These are phyloP conservation scores for Neosilurus mollespiculum DNA, from an alignment of 2,797 vertebrate genomes.

Conservation along the genomic window DNA sequence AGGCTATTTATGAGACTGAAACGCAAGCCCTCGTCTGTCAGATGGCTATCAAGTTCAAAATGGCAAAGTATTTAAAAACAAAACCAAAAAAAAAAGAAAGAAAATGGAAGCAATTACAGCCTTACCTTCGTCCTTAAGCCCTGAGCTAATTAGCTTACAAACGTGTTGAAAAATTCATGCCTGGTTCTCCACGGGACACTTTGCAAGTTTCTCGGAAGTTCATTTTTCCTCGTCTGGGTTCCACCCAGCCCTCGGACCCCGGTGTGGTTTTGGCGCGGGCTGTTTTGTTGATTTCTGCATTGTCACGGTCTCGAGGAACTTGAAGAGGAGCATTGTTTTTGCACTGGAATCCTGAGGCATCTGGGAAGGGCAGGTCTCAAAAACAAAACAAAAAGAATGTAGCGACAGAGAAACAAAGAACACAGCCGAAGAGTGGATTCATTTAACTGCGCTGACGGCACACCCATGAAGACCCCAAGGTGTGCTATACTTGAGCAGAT, in stretches of 20 bases:
- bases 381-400: constrained; percentile 28
- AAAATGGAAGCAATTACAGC: neutral
- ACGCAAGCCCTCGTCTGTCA: neutral
- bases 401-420: constrained; percentile 12
- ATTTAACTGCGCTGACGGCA: neutral
- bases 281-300: constrained; percentile 37
- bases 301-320: constrained; percentile 50
- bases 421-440: neutral
- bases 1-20: neutral
- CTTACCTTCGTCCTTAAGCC: no score
- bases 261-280: constrained; percentile 32
- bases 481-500: neutral
- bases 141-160: neutral
- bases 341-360: constrained; percentile 6
- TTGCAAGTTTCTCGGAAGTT: constrained; percentile 31
- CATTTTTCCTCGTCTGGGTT: constrained; percentile 29
- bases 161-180: neutral
- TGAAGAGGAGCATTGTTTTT: constrained; percentile 27
- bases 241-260: constrained; percentile 45
- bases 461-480: constrained; percentile 2
- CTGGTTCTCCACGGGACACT: constrained; percentile 15
- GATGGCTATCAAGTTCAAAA: neutral
- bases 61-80: neutral
- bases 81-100: neutral
- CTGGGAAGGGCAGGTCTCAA: constrained; percentile 15